These are phyloP conservation scores for Dryoscopus gambensis DNA, from an alignment of 2,113 vertebrate species.

Conservation along the genomic window DNA sequence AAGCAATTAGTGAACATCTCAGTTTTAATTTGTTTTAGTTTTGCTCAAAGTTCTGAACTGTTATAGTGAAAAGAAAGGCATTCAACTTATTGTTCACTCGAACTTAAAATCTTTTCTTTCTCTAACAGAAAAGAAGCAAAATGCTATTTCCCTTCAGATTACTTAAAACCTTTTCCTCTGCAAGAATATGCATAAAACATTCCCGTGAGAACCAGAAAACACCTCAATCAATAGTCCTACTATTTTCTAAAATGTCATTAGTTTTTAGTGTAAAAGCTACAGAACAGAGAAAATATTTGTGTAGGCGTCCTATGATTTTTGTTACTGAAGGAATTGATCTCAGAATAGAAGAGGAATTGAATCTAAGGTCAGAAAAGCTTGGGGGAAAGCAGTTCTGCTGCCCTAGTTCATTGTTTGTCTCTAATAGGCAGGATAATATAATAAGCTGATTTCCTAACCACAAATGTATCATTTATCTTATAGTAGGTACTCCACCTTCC, in stretches of 20 bases:
- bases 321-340: background rate
- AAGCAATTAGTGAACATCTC: background rate
- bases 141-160: background rate
- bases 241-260: background rate
- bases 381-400: background rate
- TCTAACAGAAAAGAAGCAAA: background rate
- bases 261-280: background rate
- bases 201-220: background rate
- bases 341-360: background rate
- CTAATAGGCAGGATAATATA: background rate
- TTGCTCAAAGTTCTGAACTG: background rate
- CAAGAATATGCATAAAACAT: background rate
- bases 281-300: background rate
- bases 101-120: background rate
- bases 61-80: background rate
- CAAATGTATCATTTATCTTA: background rate
- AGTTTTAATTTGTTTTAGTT: background rate
- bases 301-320: background rate
- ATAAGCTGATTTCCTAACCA: background rate
- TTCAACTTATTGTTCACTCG: background rate
- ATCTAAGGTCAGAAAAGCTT: background rate
- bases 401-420: background rate
- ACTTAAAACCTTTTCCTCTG: background rate
- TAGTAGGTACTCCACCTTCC: background rate
- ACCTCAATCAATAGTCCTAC: background rate